Evolutionary conservation across 2,888 invertebrate genomes (phyloP), one percentile per base, ranked within the genome.

Genomic region (Gymnoscelis rufifasciata): DNA sequence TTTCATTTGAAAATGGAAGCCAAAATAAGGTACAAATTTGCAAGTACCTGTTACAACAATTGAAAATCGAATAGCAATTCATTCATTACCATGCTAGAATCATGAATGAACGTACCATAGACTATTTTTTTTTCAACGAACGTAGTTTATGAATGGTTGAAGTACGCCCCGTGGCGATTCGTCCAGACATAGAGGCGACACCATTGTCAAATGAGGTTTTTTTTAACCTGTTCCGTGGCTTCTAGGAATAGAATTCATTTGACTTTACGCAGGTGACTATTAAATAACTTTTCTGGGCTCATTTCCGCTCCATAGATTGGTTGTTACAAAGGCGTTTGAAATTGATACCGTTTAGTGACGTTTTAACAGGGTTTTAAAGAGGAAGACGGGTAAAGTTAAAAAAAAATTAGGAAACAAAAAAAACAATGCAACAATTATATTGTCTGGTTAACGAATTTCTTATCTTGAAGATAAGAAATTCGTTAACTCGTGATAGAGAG

Each of bases 241-340:
- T 76, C 74, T 56, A 1, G 55, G 73, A 76, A 76, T 45, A 12
- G 38, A 31, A 26, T 37, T 44, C 51, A 54, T 51, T 58, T 56
- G 52, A 60, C 57, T 57, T 38, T 14, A 33, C 23, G 64, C 83
- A 82, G 82, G 81, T 84, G 80, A 70, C 74, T 77, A 80, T 83
- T 78, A 77, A 78, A 83, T 74, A 60, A 66, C 72, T 74, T 75
- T 80, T 74, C 70, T 62, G 69, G 51, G 55, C 69, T 78, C 83
- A 76, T 84, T 83, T 84, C 84, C 83, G 83, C 55, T 77, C 60
- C 42, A 30, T 43, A 30, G 39, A 52, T 56, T 52, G 30, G 30
- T 45, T 29, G 35, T 42, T 50, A 38, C 28, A 42, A 45, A 33
- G 30, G 38, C 14, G 38, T 45, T 42, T 45, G 13, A 28, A 44